Conservation (phyloP, 2,113 vertebrate species). For the Pelobates fuscus region DNA sequence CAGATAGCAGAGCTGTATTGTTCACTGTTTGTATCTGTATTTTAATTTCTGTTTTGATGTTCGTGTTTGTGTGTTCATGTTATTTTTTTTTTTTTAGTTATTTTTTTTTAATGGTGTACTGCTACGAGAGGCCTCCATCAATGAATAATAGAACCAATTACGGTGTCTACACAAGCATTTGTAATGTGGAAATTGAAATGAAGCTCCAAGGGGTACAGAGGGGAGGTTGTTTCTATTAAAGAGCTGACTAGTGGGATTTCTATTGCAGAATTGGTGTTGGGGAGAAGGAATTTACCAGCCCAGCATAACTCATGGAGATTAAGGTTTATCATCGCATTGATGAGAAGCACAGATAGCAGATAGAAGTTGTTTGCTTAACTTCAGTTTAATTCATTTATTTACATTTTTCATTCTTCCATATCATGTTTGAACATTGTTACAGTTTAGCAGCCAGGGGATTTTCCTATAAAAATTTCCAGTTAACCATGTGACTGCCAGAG, state of each 20-base stretch:
- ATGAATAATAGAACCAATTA: conserved; percentile 10
- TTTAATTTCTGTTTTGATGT: too few relatives aligned
- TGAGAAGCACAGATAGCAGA: conserved; percentile 55
- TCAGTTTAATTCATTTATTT: neutral
- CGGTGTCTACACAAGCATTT: neutral
- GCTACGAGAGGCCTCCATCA: neutral
- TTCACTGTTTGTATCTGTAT: too few relatives aligned
- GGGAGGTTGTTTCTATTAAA: conserved; percentile 65
- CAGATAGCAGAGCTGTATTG: too few relatives aligned
- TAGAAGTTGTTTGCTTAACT: conserved; percentile 52
- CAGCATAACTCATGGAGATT: conserved; percentile 77
- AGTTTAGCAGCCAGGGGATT: neutral
- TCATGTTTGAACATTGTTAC: neutral
- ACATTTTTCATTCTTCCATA: neutral
- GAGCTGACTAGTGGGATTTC: conserved; percentile 76
- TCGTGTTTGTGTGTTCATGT: too few relatives aligned
- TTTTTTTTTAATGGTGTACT: too few relatives aligned
- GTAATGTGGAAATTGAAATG: neutral
- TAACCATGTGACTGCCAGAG: neutral
- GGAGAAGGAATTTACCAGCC: conserved; percentile 71
- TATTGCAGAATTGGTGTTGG: conserved; percentile 66
- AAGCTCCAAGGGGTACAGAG: neutral
- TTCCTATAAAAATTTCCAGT: too few relatives aligned
- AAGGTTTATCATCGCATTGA: conserved; percentile 56
- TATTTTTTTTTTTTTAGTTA: too few relatives aligned